These are phyloP conservation scores for Rhagophthalmus giganteus DNA, from an alignment of 2,888 invertebrate genomes.

Conservation along the genomic window DNA sequence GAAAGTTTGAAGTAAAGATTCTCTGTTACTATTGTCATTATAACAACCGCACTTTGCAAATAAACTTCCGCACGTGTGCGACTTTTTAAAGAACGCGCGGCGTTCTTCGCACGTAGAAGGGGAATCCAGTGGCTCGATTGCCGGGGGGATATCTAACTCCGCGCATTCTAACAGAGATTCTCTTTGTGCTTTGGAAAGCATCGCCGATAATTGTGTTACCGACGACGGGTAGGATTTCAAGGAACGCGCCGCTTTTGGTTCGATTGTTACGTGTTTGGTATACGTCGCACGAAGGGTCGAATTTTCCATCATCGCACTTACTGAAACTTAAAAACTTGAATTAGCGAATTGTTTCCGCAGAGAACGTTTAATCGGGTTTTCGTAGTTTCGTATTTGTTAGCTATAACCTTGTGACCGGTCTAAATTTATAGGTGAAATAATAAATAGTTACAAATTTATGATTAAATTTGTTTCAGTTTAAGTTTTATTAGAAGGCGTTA, in stretches of 20 bases:
- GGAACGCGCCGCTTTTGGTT: no score
- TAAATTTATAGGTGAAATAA: no score
- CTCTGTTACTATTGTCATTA: slow-evolving; percentile 36
- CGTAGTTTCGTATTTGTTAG: no score
- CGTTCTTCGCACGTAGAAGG: slow-evolving; percentile 23
- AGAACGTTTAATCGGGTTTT: no score
- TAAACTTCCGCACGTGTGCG: slow-evolving; percentile 55
- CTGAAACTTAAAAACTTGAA: no score
- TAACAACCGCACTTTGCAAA: slow-evolving; percentile 54
- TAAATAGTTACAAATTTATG: no score
- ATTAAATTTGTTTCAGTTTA: no score
- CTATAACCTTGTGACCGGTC: no score
- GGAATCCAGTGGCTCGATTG: slow-evolving; percentile 12
- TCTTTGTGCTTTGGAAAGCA: slow-evolving; percentile 45
- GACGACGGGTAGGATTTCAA: slow-evolving; percentile 38
- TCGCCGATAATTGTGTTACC: slow-evolving; percentile 41
- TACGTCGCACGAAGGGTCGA: background rate
- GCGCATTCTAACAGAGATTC: slow-evolving; percentile 38
- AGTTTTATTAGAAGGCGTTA: no score
- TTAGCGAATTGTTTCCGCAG: no score
- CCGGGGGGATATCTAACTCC: slow-evolving; percentile 22
- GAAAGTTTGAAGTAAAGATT: slow-evolving; percentile 32
- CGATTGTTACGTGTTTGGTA: background rate
- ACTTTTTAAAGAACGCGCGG: slow-evolving; percentile 37
- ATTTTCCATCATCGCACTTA: no score